A percentile compares a stretch with the other conserved stretches of the same genome.
phyloP scores from a whole-genome alignment of 2,113 vertebrate species.

The Pachypanchax playfairii region DNA sequence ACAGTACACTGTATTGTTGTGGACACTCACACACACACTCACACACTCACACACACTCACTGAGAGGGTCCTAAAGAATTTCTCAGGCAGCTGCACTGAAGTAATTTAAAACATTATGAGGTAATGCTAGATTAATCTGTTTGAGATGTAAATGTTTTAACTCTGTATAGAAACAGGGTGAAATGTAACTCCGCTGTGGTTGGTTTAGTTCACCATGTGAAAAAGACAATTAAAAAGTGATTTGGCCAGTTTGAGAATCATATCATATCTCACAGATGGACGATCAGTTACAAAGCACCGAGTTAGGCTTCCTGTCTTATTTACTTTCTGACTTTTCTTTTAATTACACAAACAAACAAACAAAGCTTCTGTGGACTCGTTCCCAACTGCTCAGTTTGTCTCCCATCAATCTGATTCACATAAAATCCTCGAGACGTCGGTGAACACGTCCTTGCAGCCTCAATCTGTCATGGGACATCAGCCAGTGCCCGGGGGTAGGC shows the following conservation, averaged over 20 bases:
- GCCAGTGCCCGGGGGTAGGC: constrained; percentile 51
- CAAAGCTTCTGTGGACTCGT: constrained; percentile 8
- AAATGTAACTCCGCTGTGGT: constrained; percentile 9
- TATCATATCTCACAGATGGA: constrained; percentile 16
- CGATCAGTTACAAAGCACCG: constrained; percentile 22
- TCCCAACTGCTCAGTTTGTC: constrained; percentile 18
- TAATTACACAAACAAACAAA: constrained; percentile 38
- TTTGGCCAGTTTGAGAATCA: constrained; percentile 7
- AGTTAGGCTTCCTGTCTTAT: constrained; percentile 26
- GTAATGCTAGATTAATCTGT: constrained; percentile 21
- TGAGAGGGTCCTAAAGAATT: constrained; percentile 44
- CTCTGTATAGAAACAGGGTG: constrained; percentile 1
- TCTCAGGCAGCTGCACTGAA: constrained; percentile 22
- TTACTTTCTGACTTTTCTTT: constrained; percentile 15
- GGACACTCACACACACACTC: constrained; percentile 26
- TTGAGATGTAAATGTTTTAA: constrained; percentile 19
- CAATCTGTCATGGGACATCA: constrained; percentile 79
- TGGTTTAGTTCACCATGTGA: no score
- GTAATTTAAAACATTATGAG: constrained; percentile 36
- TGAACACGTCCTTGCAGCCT: constrained; percentile 61
- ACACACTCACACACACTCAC: constrained; percentile 20
- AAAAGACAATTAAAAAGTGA: constrained; percentile 37
- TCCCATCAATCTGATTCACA: constrained; percentile 43
- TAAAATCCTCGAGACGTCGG: constrained; percentile 8
- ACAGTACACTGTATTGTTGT: constrained; percentile 50